Base-by-base conservation (phyloP, 2,797 vertebrate species). In the Eulemur rubriventer region DNA sequence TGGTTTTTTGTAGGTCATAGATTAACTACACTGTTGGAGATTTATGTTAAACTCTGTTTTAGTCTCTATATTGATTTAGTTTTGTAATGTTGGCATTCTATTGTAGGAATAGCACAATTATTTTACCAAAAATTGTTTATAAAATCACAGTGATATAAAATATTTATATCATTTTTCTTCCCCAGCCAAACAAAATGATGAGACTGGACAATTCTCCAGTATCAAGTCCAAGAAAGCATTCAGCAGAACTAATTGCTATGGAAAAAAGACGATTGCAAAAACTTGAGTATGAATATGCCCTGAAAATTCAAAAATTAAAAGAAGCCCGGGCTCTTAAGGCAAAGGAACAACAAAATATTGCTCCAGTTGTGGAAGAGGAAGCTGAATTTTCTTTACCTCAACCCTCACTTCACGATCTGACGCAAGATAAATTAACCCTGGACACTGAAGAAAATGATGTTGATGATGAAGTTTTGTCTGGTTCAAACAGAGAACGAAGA, bases 251-350 rank as follows among this genome's bases (percentile, higher is more conserved):
- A 90, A 99, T 99, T 33, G 99, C 99, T 55, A 99, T 99, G 89
- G 99, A 99, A 98, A 99, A 99, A 98, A 99, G 99, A 97, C 98
- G 99, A 0, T 98, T 99, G 92, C 99, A 99, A 98, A 99, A 99
- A 97, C 98, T 99, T 10, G 99, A 99, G 97, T 99, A 99, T 0
- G 99, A 99, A 93, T 99, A 99, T 96, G 99, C 99, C 50, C 98
- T 99, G 6, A 99, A 99, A 98, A 99, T 99, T 98, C 99, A 99
- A 98, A 99, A 99, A 97, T 98, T 99, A 72, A 99, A 99, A 98
- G 99, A 99, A 98, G 99, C 99, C 0, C 99, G 99, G 17, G 99
- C 99, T 0, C 98, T 99, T 95, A 99, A 98, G 91, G 98, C 99
- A 96, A 99, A 98, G 95, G 99, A 99, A 7, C 97, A 98, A 48